Base-by-base conservation (phyloP, 2,797 vertebrate genomes). In the Lophius americanus region DNA sequence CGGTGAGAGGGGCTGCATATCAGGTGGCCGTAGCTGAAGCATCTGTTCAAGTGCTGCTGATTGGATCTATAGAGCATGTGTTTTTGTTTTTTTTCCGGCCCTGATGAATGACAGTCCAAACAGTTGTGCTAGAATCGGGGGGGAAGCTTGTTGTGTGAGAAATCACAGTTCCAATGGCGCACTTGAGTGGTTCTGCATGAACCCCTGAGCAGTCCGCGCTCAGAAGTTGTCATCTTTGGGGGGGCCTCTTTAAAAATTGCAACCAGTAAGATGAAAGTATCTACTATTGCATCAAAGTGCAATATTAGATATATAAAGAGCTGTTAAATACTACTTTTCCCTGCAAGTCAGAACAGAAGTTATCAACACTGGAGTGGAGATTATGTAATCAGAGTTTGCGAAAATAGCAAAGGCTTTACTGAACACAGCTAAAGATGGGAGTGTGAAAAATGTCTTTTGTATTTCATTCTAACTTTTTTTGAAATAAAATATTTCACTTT, bases 11-110 rank as follows among this genome's bases (percentile, higher is more conserved):
- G 50, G 35, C 51, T 38, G 23, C 9, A 7, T 66, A 69, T 75
- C 52, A 52, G 48, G 55, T 48, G 70, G 41, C 57, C 5, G 13
- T 38, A 2, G 2, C n/a, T 50, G 51, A 64, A 64, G 4, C 7
- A 59, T 59, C 60, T 13, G 13, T 51, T 65, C 43, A 53, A 73
- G 48, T 57, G 70, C 43, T 4, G 13, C 57, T 72, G 84, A 86
- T 80, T 86, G 68, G 71, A 63, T 69, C 52, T 65, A 67, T 74
- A 72, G 64, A 76, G 76, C 51, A 41, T 7, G 10, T 38, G 4
- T 38, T 38, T 38, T 38, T 38, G 5, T 10, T 39, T 32, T 43
- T 32, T 38, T 32, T 62, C 7, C 51, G 41, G 55, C 3, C 7
- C 6, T 70, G 65, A 70, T 68, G 74, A 65, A 41, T 39, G 23